Evolutionary conservation across 2,888 invertebrate species (phyloP).

Genomic region (Boloria selene): DNA sequence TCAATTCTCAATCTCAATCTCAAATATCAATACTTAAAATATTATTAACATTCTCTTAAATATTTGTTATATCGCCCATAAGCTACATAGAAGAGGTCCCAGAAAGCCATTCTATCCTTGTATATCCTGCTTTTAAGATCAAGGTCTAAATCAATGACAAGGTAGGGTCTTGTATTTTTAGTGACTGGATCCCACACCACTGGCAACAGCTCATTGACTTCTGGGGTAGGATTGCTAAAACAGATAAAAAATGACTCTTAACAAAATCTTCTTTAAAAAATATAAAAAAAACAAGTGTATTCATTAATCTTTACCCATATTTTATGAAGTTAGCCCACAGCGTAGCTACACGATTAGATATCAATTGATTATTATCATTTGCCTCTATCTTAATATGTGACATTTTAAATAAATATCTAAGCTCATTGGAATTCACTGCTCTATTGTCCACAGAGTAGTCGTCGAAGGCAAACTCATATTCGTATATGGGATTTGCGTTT

Average conservation of each 20-base stretch:
- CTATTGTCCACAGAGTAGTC: constrained; percentile 49
- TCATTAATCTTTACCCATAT: constrained; percentile 59
- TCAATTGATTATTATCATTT: constrained; percentile 54
- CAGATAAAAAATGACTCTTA: constrained; percentile 1
- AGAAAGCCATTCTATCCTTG: constrained; percentile 68
- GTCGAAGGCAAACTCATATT: constrained; percentile 66
- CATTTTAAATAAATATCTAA: constrained; percentile 62
- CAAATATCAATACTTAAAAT: background rate
- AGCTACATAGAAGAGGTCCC: constrained; percentile 68
- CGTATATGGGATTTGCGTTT: constrained; percentile 61
- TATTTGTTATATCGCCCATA: constrained; percentile 63
- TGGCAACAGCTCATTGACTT: constrained; percentile 53
- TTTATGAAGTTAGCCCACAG: constrained; percentile 74
- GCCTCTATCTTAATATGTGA: constrained; percentile 35
- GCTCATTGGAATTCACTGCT: constrained; percentile 61
- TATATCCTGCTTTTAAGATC: constrained; percentile 55
- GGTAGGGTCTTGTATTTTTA: constrained; percentile 54
- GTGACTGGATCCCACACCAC: constrained; percentile 60
- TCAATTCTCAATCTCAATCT: too few relatives aligned
- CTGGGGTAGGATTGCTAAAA: constrained; percentile 68
- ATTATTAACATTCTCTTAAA: constrained; percentile 48
- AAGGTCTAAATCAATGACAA: constrained; percentile 62
- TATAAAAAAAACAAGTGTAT: background rate
- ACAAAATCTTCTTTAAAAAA: background rate
- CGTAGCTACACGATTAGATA: constrained; percentile 59